phyloP scores from a whole-genome alignment of 1,140 invertebrate species.

The Aleiodes sp. region DNA sequence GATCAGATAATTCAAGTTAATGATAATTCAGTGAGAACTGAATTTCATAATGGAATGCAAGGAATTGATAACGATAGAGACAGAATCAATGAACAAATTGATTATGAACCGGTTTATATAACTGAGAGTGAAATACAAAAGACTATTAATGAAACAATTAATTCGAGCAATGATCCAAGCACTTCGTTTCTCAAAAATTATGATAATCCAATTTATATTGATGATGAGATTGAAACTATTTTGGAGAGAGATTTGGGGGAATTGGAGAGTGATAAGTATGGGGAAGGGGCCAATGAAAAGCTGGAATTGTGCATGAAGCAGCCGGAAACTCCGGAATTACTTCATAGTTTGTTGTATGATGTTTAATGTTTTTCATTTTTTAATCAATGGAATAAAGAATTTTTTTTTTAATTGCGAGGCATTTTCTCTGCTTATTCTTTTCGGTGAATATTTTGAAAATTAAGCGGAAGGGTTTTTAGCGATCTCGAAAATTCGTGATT shows the following conservation, averaged over 20 bases:
- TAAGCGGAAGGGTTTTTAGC: too few relatives aligned
- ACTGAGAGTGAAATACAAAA: conserved; percentile 58
- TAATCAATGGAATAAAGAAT: too few relatives aligned
- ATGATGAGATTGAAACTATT: conserved; percentile 60
- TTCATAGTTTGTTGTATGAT: conserved; percentile 59
- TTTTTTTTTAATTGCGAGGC: not conserved
- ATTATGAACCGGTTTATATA: conserved; percentile 51
- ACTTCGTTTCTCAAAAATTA: conserved; percentile 54
- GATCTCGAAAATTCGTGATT: too few relatives aligned
- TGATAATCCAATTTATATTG: conserved; percentile 52
- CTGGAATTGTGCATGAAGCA: conserved; percentile 55
- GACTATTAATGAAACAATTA: conserved; percentile 51
- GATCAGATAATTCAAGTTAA: not conserved
- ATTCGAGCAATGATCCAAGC: conserved; percentile 39
- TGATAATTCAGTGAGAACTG: not conserved
- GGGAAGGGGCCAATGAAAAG: conserved; percentile 48
- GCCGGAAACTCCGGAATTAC: conserved; percentile 58
- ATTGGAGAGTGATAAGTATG: conserved; percentile 52
- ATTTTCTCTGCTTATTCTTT: too few relatives aligned
- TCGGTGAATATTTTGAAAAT: too few relatives aligned
- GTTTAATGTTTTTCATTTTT: too few relatives aligned
- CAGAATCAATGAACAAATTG: not conserved
- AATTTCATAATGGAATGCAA: not conserved
- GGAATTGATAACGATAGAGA: not conserved
- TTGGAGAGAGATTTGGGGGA: conserved; percentile 53